phyloP scores from a whole-genome alignment of 1,140 invertebrate species.

The Apocrypta bakeri region DNA sequence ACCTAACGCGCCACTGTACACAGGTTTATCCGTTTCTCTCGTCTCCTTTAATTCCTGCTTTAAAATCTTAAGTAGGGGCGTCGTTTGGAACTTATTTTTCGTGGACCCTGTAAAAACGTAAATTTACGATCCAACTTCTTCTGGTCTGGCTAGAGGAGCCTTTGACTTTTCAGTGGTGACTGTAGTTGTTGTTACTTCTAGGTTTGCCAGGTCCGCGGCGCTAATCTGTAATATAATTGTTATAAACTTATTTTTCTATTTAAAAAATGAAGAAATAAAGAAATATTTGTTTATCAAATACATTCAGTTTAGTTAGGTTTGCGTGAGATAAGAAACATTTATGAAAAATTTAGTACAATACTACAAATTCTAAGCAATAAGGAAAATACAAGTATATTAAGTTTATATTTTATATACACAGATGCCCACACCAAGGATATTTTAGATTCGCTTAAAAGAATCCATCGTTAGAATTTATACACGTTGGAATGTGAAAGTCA shows the following conservation, averaged over 20 bases:
- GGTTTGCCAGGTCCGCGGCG: constrained; percentile 69
- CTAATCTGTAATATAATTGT: constrained; percentile 67
- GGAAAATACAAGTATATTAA: neutral
- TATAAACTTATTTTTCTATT: neutral
- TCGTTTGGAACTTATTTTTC: neutral
- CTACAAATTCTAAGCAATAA: constrained; percentile 6
- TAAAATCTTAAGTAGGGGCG: constrained; percentile 2
- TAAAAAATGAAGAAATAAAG: neutral
- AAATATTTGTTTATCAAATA: neutral
- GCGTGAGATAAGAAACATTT: constrained; percentile 6
- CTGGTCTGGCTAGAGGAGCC: constrained; percentile 70
- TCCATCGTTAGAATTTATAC: neutral
- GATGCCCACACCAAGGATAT: constrained; percentile 34
- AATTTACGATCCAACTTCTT: constrained; percentile 70
- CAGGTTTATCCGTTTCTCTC: constrained; percentile 39
- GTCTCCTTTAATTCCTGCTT: constrained; percentile 11
- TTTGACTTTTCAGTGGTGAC: constrained; percentile 72
- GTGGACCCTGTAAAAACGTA: neutral
- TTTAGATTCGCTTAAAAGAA: neutral
- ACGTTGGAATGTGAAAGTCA: neutral
- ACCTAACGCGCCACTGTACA: constrained; percentile 58
- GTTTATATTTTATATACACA: constrained; percentile 28
- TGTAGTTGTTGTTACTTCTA: constrained; percentile 72
- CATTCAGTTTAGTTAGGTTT: neutral
- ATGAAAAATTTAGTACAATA: neutral